Percentiles rank a stretch among this genome's conserved stretches.
These are phyloP conservation scores for Campaea margaritaria DNA, from an alignment of 2,888 invertebrate species.

Conservation along the genomic window DNA sequence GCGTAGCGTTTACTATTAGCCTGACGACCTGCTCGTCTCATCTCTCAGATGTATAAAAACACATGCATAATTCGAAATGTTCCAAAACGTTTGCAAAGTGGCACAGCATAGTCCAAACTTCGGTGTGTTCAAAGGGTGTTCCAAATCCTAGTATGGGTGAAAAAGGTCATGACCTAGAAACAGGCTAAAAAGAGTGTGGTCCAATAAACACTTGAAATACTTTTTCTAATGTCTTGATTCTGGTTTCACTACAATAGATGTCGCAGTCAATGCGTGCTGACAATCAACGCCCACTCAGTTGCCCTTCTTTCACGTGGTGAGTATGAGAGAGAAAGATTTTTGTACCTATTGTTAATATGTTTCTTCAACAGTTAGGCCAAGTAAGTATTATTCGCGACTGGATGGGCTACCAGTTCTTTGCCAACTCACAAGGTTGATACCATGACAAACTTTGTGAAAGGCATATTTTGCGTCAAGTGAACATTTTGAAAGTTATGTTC, in stretches of 20 bases:
- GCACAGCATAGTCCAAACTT: no score
- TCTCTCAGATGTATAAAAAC: no score
- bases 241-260: constrained; percentile 79
- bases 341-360: constrained; percentile 34
- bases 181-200: constrained; percentile 18
- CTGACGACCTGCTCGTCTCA: no score
- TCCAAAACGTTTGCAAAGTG: no score
- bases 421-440: not conserved
- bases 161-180: constrained; percentile 4
- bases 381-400: constrained; percentile 30
- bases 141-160: not conserved
- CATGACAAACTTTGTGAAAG: no score
- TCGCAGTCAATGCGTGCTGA: constrained; percentile 57
- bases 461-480: no score
- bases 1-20: no score
- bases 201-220: constrained; percentile 31
- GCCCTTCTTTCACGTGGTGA: constrained; percentile 59
- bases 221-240: constrained; percentile 79
- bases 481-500: no score
- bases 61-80: no score
- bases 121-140: no score
- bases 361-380: constrained; percentile 47
- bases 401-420: no score
- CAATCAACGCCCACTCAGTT: constrained; percentile 53
- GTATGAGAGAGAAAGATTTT: constrained; percentile 51